These are phyloP conservation scores for Sycophaga agraensis DNA, from an alignment of 1,140 invertebrate genomes.

Conservation along the genomic window DNA sequence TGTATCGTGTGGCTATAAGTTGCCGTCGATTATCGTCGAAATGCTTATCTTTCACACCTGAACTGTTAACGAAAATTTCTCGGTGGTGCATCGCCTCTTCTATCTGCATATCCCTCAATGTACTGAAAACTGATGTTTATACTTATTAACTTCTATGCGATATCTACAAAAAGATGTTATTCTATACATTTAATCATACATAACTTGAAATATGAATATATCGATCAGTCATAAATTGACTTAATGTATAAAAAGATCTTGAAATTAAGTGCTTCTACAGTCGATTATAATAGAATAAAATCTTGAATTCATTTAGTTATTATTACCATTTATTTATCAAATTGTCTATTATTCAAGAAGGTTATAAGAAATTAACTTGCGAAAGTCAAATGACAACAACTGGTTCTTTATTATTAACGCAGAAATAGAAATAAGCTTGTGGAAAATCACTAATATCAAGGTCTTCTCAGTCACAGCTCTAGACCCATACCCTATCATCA, in stretches of 20 bases:
- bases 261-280: not conserved
- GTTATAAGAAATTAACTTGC: too few relatives aligned
- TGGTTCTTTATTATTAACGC: too few relatives aligned
- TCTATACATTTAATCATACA: conserved; percentile 35
- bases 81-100: conserved; percentile 32
- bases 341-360: too few relatives aligned
- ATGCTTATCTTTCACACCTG: not conserved
- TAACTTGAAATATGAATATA: conserved; percentile 29
- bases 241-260: conserved; percentile 16
- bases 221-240: conserved; percentile 6
- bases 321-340: too few relatives aligned
- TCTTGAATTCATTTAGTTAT: too few relatives aligned
- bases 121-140: conserved; percentile 50
- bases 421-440: too few relatives aligned
- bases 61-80: conserved; percentile 3
- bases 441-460: conserved; percentile 14
- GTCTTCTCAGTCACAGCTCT: conserved; percentile 22
- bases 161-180: conserved; percentile 45
- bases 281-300: too few relatives aligned
- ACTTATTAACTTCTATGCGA: conserved; percentile 49
- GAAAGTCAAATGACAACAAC: too few relatives aligned
- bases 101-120: conserved; percentile 52
- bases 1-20: conserved; percentile 4
- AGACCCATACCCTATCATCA: conserved; percentile 6
- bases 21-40: not conserved